Evolutionary conservation across 2,797 vertebrate genomes (phyloP).

Genomic region (Sebastes vulpes): DNA sequence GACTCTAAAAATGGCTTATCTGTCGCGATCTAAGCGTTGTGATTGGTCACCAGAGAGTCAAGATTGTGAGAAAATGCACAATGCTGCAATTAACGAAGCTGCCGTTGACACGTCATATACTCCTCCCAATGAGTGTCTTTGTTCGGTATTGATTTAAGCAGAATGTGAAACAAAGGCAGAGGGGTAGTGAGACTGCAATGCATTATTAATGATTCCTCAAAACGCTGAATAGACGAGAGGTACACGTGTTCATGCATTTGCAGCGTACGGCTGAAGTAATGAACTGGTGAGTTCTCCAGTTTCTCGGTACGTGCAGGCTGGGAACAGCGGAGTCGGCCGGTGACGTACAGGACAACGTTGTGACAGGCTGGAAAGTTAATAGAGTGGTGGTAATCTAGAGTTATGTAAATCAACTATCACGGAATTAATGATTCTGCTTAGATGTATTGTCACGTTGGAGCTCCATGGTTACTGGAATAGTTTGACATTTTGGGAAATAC

Average conservation of each 20-base stretch:
- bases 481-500: too few relatives aligned
- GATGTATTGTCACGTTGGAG: background rate
- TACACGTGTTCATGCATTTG: background rate
- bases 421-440: background rate
- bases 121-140: constrained; percentile 27
- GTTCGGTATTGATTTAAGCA: constrained; percentile 54
- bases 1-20: background rate
- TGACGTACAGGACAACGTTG: background rate
- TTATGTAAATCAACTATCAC: background rate
- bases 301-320: background rate
- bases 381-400: background rate
- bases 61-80: background rate
- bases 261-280: background rate
- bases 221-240: constrained; percentile 1
- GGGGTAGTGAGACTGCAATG: constrained; percentile 22
- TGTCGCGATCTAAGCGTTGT: background rate
- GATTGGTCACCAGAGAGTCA: constrained; percentile 16
- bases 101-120: constrained; percentile 11
- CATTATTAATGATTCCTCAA: constrained; percentile 60
- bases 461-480: background rate
- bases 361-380: background rate
- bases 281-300: background rate
- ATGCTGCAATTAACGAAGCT: background rate
- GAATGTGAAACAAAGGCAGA: constrained; percentile 39
- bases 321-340: background rate